A percentile compares a stretch with the other conserved stretches of the same genome.
Evolutionary conservation across 2,113 vertebrate species (phyloP).

Genomic region (Crotalus tigris): DNA sequence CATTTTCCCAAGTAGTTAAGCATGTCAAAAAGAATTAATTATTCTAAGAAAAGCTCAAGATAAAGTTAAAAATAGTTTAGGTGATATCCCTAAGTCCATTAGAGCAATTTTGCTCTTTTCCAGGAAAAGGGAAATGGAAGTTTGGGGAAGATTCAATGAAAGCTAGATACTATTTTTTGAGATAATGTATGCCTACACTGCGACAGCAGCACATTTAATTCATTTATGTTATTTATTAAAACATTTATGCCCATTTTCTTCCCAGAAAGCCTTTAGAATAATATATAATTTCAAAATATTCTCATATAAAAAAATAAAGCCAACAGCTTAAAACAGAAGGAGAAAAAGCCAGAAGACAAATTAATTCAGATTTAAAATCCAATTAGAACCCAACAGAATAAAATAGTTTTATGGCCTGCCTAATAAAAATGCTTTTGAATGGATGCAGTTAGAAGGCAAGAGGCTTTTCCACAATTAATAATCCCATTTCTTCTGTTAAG

Average conservation of each 20-base stretch:
- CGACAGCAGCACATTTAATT: background rate
- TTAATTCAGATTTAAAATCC: background rate
- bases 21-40: constrained; percentile 44
- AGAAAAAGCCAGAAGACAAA: background rate
- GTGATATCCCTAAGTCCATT: constrained; percentile 45
- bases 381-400: background rate
- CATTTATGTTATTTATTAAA: background rate
- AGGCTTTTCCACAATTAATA: background rate
- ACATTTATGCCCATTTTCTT: background rate
- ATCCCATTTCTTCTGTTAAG: background rate
- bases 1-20: constrained; percentile 59
- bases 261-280: background rate
- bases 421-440: background rate
- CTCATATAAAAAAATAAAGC: background rate
- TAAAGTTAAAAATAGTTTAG: constrained; percentile 47
- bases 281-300: background rate
- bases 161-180: constrained; percentile 22
- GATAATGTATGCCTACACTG: background rate
- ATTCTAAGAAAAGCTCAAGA: constrained; percentile 33
- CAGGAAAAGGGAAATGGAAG: background rate
- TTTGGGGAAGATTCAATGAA: constrained; percentile 9
- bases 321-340: background rate
- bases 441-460: background rate
- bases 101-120: constrained; percentile 19
- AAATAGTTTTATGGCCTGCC: background rate